Evolutionary conservation across 2,113 vertebrate genomes (phyloP).

Genomic region (Sturnira hondurensis): DNA sequence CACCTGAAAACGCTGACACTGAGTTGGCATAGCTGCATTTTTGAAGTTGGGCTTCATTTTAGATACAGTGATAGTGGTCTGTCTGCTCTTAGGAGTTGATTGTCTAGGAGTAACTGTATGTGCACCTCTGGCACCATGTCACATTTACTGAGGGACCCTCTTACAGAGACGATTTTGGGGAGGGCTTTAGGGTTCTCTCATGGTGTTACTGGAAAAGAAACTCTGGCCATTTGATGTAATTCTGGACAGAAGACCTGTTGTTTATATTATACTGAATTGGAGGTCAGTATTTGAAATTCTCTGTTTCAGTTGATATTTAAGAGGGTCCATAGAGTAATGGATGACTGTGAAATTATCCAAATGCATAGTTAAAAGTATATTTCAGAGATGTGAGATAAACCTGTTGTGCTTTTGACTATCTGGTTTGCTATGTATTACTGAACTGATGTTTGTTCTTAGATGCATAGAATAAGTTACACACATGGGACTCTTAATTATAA

Average conservation of each 20-base stretch:
- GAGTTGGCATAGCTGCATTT: background rate
- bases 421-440: conserved; percentile 12
- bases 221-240: background rate
- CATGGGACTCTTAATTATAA: background rate
- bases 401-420: background rate
- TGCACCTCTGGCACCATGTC: background rate
- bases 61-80: background rate
- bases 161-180: background rate
- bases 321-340: background rate
- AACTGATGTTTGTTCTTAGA: background rate
- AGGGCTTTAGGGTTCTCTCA: background rate
- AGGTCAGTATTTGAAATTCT: conserved; percentile 19
- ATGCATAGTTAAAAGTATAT: background rate
- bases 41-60: background rate
- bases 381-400: background rate
- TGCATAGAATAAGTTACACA: background rate
- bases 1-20: background rate
- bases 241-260: background rate
- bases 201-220: background rate
- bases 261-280: background rate
- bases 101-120: background rate
- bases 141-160: background rate
- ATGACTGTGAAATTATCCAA: background rate
- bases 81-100: background rate
- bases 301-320: background rate